A percentile compares a stretch with the other conserved stretches of the same genome.
phyloP scores from a whole-genome alignment of 2,797 vertebrate genomes.

The Notolabrus celidotus region DNA sequence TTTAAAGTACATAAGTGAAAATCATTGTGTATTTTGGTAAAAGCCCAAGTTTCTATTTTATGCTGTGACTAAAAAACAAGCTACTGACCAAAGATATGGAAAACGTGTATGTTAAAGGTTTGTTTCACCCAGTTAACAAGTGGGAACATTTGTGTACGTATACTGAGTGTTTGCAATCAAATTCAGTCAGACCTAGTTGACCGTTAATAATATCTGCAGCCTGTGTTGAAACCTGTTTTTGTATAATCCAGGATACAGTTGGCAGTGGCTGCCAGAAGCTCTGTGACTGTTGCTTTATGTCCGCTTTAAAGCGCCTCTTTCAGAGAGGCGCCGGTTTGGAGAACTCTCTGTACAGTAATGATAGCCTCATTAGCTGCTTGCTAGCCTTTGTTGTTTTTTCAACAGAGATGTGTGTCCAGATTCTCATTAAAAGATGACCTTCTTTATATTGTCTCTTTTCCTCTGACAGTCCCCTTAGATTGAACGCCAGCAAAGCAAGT shows the following conservation, averaged over 20 bases:
- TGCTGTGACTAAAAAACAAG: not conserved
- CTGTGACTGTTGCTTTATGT: constrained; percentile 80
- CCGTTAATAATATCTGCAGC: constrained; percentile 27
- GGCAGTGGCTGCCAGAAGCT: constrained; percentile 68
- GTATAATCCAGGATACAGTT: constrained; percentile 60
- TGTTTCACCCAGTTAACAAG: not conserved
- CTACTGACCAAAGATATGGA: not conserved
- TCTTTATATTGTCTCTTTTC: constrained; percentile 77
- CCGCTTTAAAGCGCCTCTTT: constrained; percentile 81
- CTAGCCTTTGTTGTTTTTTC: constrained; percentile 84
- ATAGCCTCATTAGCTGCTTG: constrained; percentile 86
- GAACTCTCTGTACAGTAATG: constrained; percentile 81
- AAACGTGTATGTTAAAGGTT: not conserved
- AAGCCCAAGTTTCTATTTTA: not conserved
- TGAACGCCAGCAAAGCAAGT: constrained; percentile 79
- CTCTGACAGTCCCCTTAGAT: constrained; percentile 80
- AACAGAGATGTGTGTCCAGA: constrained; percentile 83
- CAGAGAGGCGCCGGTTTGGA: constrained; percentile 73
- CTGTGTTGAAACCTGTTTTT: constrained; percentile 44
- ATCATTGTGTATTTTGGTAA: not conserved
- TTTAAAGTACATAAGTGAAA: not conserved
- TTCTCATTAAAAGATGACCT: constrained; percentile 85
- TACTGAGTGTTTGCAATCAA: not conserved
- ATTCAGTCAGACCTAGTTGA: constrained; percentile 25
- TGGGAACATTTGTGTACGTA: not conserved